Evolutionary conservation across 2,113 vertebrate species (phyloP), one percentile per base, ranked within the genome.

Genomic region (Syngnathoides biaculeatus): DNA sequence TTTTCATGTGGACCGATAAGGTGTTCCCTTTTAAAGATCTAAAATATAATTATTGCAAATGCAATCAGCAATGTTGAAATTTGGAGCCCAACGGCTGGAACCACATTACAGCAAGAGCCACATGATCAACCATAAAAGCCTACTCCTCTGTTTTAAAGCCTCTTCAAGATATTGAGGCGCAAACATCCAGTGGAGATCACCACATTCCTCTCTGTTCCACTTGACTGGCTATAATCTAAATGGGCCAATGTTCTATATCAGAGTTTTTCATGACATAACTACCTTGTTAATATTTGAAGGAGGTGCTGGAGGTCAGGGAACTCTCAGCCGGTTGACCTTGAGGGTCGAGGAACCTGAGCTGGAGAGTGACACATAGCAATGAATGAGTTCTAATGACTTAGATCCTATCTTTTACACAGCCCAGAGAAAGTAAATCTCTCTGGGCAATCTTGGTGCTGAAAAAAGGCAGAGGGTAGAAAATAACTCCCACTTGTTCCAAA

Each of bases 351-450:
- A 94, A 95, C 94, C 95, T 92, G 92, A 92, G 92, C 92, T 87
- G 88, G 93, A 89, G 94, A 93, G 93, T 90, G 88, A 93, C 95
- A 96, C 92, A 94, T 94, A 94, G 93, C 93, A 85, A 80, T 86
- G 88, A 92, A 93, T 93, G 85, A 92, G 88, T 85, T 84, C 87
- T 96, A 98, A 98, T 95, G 95, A 94, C 98, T 98, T 98, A 96
- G 94, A 92, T 91, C 92, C 91, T 94, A 96, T 97, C 95, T 93
- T 93, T 96, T 98, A 95, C 94, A 96, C 93, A 92, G 82, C 76
- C 93, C 87, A 88, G 93, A 90, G 89, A 89, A 91, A 89, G 84
- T 64, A 75, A 83, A 88, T 88, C 87, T 89, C 78, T 84, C 72
- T 19, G 35, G 83, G 86, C 87, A 89, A 90, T 88, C 82, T 87